A percentile compares a stretch with the other conserved stretches of the same genome.
Conservation (phyloP, 2,888 invertebrate species). For the Macrophya alboannulata region DNA sequence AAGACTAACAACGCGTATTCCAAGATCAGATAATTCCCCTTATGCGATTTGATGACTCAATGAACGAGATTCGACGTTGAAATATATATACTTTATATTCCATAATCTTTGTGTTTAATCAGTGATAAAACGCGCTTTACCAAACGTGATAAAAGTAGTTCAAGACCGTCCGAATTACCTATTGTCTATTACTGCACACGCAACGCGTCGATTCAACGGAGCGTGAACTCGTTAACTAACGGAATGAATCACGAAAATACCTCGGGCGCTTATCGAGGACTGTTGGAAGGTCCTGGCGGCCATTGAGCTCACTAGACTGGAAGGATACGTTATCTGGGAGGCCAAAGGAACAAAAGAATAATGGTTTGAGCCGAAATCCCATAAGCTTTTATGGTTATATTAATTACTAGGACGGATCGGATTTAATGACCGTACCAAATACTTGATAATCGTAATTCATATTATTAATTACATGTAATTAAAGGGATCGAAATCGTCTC, state of each 20-base stretch:
- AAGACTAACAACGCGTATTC: neutral
- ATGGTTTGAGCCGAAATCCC: neutral
- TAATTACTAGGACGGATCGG: neutral
- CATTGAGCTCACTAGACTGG: constrained; percentile 24
- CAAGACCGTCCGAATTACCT: neutral
- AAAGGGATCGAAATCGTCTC: neutral
- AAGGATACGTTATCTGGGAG: constrained; percentile 12
- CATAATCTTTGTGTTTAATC: neutral
- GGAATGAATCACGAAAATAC: constrained; percentile 33
- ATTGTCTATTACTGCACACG: constrained; percentile 20
- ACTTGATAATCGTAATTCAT: neutral
- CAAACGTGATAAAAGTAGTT: constrained; percentile 9
- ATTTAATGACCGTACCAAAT: neutral
- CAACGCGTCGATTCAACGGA: constrained; percentile 9
- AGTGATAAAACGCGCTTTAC: neutral
- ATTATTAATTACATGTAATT: neutral
- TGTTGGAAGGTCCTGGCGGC: neutral
- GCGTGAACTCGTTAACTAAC: constrained; percentile 1
- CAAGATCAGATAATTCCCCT: neutral
- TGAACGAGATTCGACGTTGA: neutral
- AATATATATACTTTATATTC: neutral
- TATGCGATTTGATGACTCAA: neutral
- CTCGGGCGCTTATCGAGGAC: constrained; percentile 6
- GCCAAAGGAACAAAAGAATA: constrained; percentile 7
- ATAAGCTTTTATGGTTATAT: constrained; percentile 42